These are phyloP conservation scores for Terrapene triunguis DNA, from an alignment of 2,113 vertebrate genomes.

Conservation along the genomic window DNA sequence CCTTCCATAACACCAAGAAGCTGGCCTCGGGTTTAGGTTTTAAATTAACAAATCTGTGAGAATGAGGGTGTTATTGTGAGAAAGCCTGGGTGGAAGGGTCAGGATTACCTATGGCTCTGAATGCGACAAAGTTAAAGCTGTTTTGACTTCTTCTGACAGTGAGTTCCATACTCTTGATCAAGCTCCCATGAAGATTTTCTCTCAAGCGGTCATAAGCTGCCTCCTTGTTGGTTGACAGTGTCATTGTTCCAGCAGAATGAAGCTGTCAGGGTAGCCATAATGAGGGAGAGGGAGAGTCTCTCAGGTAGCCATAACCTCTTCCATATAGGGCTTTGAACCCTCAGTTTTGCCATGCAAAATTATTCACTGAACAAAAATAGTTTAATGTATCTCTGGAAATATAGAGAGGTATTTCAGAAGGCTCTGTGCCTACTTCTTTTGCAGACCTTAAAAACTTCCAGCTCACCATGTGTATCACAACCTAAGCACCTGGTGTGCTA, in stretches of 20 bases:
- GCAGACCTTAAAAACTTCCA: background rate
- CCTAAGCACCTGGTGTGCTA: background rate
- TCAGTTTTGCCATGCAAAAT: background rate
- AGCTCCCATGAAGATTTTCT: background rate
- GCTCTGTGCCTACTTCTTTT: background rate
- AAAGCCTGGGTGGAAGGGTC: background rate
- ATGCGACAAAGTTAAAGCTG: background rate
- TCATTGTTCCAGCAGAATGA: background rate
- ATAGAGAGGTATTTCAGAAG: background rate
- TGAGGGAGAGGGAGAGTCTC: background rate
- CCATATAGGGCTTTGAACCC: background rate
- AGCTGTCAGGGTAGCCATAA: background rate
- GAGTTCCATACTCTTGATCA: background rate
- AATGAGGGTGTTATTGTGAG: background rate
- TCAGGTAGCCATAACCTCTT: background rate
- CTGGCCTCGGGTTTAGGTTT: background rate
- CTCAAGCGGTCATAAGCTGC: background rate
- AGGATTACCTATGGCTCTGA: background rate
- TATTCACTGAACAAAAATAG: background rate
- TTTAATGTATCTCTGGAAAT: background rate
- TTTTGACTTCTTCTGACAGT: background rate
- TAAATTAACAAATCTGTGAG: background rate
- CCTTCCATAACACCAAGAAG: background rate
- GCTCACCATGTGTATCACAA: background rate
- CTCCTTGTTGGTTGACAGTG: background rate